Evolutionary conservation across 53 echinoderm and acorn worm genomes (phyloP).

Genomic region (Apostichopus leukothele): DNA sequence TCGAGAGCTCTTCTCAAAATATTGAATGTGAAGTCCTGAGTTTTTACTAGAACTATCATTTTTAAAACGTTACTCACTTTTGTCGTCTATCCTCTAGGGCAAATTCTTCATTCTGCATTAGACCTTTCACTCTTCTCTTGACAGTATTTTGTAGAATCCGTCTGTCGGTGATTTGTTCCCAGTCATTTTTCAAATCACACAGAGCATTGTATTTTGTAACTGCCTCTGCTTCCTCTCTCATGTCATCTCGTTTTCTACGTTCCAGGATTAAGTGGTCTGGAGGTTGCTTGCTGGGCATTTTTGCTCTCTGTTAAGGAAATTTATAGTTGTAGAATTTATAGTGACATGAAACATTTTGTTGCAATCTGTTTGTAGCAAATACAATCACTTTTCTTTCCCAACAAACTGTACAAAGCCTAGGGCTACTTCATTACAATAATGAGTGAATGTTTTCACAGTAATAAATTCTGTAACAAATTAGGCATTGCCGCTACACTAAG

Average conservation of each 20-base stretch:
- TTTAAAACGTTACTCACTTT: slow-evolving; percentile 55
- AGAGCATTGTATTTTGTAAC: slow-evolving; percentile 92
- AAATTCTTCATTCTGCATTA: slow-evolving; percentile 88
- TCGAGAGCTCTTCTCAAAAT: too few species aligned
- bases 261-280: slow-evolving; percentile 93
- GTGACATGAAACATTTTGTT: too few species aligned
- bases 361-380: too few species aligned
- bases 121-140: slow-evolving; percentile 68
- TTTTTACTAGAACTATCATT: not conserved
- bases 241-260: slow-evolving; percentile 82
- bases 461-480: too few species aligned
- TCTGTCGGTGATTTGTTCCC: slow-evolving; percentile 93
- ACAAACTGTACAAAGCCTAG: too few species aligned
- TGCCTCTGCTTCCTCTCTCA: slow-evolving; percentile 86
- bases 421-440: too few species aligned
- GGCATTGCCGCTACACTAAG: too few species aligned
- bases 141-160: slow-evolving; percentile 92
- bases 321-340: too few species aligned
- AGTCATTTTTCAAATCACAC: slow-evolving; percentile 95
- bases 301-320: slow-evolving; percentile 71
- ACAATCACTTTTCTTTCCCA: too few species aligned
- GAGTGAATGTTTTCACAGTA: too few species aligned
- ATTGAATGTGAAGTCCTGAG: too few species aligned
- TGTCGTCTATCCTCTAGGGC: slow-evolving; percentile 89
- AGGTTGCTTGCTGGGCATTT: slow-evolving; percentile 93